phyloP scores from a whole-genome alignment of 1,140 invertebrate species.

The Elysia chlorotica region DNA sequence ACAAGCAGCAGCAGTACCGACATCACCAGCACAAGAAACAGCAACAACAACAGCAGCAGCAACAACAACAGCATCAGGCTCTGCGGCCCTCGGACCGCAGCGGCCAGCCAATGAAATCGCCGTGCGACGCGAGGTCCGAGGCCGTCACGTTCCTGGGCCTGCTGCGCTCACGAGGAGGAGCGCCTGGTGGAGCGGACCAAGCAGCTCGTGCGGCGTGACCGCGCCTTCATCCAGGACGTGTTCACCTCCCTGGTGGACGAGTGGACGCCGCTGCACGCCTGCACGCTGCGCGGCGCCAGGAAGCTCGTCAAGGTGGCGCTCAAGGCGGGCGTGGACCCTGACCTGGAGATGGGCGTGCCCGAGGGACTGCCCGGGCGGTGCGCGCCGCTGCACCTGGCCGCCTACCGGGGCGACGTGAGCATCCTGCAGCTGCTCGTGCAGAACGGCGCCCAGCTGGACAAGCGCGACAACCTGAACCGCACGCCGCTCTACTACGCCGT shows the following conservation, averaged over 20 bases:
- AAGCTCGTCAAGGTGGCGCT: conserved; percentile 50
- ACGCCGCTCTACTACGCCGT: conserved; percentile 49
- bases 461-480: conserved; percentile 29
- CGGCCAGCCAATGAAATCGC: not conserved
- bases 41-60: not conserved
- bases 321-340: conserved; percentile 40
- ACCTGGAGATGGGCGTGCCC: conserved; percentile 46
- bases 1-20: not conserved
- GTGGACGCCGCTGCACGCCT: conserved; percentile 56
- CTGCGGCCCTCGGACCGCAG: not conserved
- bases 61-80: not conserved
- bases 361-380: conserved; percentile 47
- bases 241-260: conserved; percentile 45
- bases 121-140: conserved; percentile 22
- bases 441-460: conserved; percentile 35
- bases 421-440: conserved; percentile 45
- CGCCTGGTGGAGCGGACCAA: conserved; percentile 39
- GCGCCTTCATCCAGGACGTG: conserved; percentile 35
- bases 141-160: conserved; percentile 42
- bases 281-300: conserved; percentile 44
- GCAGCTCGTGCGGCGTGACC: conserved; percentile 41
- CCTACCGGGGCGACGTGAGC: conserved; percentile 52
- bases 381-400: conserved; percentile 48
- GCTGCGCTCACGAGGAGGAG: conserved; percentile 43
- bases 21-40: not conserved